Base-by-base conservation (phyloP, 2,113 vertebrate genomes). In the Hippolais icterina region DNA sequence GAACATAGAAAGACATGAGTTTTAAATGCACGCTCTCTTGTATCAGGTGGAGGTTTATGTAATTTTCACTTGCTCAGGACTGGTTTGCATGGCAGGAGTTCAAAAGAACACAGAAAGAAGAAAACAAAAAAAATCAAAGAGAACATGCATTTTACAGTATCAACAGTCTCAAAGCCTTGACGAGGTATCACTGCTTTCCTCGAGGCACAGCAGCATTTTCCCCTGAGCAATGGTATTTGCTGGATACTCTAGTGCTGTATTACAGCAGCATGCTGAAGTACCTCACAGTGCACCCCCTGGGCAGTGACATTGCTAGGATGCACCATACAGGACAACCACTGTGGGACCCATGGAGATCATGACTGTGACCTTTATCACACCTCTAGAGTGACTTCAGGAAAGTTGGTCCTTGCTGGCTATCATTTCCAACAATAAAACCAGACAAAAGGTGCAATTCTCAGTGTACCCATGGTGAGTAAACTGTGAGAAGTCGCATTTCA, bases 61-160 rank as follows among this genome's bases (percentile, higher is more conserved):
- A 31, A 85, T 39, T 93, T 71, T 56, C 54, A 23, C 37, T 89
- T 77, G 70, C 20, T 87, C 82, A 82, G 44, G 47, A 70, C 35
- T 44, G 23, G 14, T 83, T 69, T 65, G 54, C 44, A 27, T 5
- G 28, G 50, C 61, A 65, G 60, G 42, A 82, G 39, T 31, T 91
- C 87, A 78, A 81, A 89, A 87, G 27, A 83, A 60, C 10, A 71
- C 0, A 29, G 27, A 50, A 57, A 87, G 46, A 65, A 39, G 20
- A 28, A 50, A 41, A 42, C 1, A 33, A 29, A 44, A 44, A 20
- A 12, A 0, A 3, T 29, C 15, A 5, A 35, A 72, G 54, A 52
- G 11, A 88, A 76, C 4, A 6, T 0, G 10, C 19, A 59, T 68
- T 56, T 68, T 54, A 47, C 54, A 74, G 1, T 9, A 82, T 3